Evolutionary conservation across 1,140 invertebrate genomes (phyloP).

Genomic region (Pogonomyrmex californicus): DNA sequence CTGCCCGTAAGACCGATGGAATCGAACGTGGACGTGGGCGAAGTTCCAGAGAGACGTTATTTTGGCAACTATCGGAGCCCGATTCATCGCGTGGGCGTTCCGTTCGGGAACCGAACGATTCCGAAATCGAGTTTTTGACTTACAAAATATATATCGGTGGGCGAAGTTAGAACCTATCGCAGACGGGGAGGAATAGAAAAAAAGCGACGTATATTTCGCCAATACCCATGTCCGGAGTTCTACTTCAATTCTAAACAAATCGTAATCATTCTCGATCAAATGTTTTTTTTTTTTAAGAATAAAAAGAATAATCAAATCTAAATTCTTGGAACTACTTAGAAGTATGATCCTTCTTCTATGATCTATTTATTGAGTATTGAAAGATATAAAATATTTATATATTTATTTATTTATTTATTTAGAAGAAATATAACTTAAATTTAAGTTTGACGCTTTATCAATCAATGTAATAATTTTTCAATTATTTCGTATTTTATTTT

Average conservation of each 20-base stretch:
- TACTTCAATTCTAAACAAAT: conserved; percentile 3
- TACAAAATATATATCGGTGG: conserved; percentile 71
- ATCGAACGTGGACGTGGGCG: conserved; percentile 67
- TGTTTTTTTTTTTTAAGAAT: neutral
- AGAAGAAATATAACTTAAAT: neutral
- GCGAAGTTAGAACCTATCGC: conserved; percentile 62
- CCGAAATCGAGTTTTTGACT: conserved; percentile 75
- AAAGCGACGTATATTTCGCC: conserved; percentile 35
- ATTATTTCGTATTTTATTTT: too few species aligned
- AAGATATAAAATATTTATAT: neutral
- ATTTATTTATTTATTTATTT: neutral
- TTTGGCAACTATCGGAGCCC: conserved; percentile 67
- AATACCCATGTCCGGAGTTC: conserved; percentile 30
- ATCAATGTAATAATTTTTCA: too few species aligned
- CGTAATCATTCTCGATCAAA: conserved; percentile 73
- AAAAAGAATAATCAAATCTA: neutral
- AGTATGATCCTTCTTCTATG: neutral
- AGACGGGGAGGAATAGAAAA: neutral
- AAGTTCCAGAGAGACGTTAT: conserved; percentile 68
- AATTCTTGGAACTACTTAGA: neutral
- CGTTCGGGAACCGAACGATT: conserved; percentile 65
- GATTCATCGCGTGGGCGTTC: conserved; percentile 65
- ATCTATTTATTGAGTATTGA: neutral
- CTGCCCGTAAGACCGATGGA: neutral
- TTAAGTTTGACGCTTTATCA: neutral